phyloP scores from a whole-genome alignment of 2,888 invertebrate species.

The Lingula anatina region DNA sequence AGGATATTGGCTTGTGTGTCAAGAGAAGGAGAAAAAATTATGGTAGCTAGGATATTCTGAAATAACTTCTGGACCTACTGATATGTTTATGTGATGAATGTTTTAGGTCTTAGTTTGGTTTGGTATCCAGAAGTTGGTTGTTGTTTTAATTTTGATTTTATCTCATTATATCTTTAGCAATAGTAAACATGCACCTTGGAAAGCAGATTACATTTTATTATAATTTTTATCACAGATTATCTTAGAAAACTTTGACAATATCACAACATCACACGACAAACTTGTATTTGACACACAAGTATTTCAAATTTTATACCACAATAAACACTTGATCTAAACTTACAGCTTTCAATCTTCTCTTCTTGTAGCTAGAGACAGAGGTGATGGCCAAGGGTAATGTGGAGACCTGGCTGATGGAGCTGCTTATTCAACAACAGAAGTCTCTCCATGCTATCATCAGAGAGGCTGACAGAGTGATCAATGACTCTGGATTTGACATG shows the following conservation, averaged over 20 bases:
- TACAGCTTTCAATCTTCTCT: neutral
- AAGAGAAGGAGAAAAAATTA: conserved; percentile 69
- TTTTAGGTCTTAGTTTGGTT: too few relatives aligned
- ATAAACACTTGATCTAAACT: neutral
- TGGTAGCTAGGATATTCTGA: too few relatives aligned
- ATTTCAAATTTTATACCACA: neutral
- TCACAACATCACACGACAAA: too few relatives aligned
- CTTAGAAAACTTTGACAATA: too few relatives aligned
- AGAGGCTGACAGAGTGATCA: conserved; percentile 63
- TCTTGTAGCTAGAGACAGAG: conserved; percentile 45
- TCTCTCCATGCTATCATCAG: conserved; percentile 72
- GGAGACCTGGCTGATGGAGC: conserved; percentile 74
- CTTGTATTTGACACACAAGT: neutral
- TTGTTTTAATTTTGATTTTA: too few relatives aligned
- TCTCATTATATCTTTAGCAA: too few relatives aligned
- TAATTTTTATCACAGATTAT: too few relatives aligned
- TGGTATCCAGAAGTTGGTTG: too few relatives aligned
- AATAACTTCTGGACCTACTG: too few relatives aligned
- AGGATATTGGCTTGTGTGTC: conserved; percentile 70
- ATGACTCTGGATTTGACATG: conserved; percentile 71
- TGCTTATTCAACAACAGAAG: conserved; percentile 67
- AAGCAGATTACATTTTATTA: too few relatives aligned
- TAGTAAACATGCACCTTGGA: too few relatives aligned
- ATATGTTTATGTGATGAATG: neutral
- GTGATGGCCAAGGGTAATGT: conserved; percentile 76